Evolutionary conservation across 2,888 invertebrate genomes (phyloP), one percentile per base, ranked within the genome.

Genomic region (Sphaeridia pumilis): DNA sequence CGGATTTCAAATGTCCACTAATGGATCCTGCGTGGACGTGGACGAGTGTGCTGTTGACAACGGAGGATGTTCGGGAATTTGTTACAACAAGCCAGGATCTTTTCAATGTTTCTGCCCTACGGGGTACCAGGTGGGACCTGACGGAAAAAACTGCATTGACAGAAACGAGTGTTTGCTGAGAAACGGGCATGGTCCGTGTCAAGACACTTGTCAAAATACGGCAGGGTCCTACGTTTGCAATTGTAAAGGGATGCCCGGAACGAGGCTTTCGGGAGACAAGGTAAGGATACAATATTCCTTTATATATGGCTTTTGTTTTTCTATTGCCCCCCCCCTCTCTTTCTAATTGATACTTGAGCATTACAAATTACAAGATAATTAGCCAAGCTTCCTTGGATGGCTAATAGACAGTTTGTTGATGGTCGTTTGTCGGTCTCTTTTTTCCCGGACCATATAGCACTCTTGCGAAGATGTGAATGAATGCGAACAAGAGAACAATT

Each of bases 151-250:
- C n/a, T 69, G 69, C 59, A 64, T 67, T 44, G 67, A 68, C 65
- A 70, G 77, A 60, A 77, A 80, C 68, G 80, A 80, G 68, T 80
- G 80, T 65, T 69, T 77, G 26, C 69, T 76, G 61, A 75, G 78
- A 64, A 79, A 79, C 67, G 80, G 79, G 24, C 75, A 73, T 63
- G 80, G 79, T 5, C 79, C 79, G 14, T 82, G 81, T 66, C 78
- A 81, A 67, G 79, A 78, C 63, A 72, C 71, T 38, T 82, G 81
- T 67, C 67, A 68, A 57, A 81, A 81, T 68, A 73, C 72, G 35
- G 71, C 73, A 64, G 79, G 80, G 35, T 72, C 75, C 57, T 80
- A 78, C 69, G 69, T 69, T 58, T 81, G 80, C 67, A 72, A 74
- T 52, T 81, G 80, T 66, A 70, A 70, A 52, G 70, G 73, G 58